These are phyloP conservation scores for Gambusia yucatana DNA, from an alignment of 2,797 vertebrate genomes.

Conservation along the genomic window DNA sequence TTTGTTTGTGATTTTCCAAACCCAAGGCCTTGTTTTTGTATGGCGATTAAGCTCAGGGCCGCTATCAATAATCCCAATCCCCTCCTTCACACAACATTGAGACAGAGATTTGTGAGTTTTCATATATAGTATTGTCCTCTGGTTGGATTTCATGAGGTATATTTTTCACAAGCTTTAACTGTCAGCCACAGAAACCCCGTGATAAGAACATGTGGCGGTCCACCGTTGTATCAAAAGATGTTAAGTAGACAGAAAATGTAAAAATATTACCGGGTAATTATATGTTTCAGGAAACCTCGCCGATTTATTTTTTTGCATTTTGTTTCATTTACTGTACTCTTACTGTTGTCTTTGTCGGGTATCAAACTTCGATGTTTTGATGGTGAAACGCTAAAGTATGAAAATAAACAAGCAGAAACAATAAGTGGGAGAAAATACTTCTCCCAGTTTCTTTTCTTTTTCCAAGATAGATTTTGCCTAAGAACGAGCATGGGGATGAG, in stretches of 20 bases:
- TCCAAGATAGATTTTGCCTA: not conserved
- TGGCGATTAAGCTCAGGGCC: conserved; percentile 45
- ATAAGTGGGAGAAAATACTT: not conserved
- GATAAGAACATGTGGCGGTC: conserved; percentile 38
- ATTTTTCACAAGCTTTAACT: conserved; percentile 42
- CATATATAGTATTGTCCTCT: conserved; percentile 54
- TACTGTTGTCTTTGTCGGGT: not conserved
- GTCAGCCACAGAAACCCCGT: conserved; percentile 34
- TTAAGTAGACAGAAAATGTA: too few relatives aligned
- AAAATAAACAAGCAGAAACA: not conserved
- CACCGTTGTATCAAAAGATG: too few relatives aligned
- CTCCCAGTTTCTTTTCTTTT: not conserved
- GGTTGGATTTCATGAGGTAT: conserved; percentile 54
- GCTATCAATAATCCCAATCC: conserved; percentile 52
- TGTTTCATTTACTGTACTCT: not conserved
- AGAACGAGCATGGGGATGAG: not conserved
- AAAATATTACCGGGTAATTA: too few relatives aligned
- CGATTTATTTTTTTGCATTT: not conserved
- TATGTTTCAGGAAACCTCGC: too few relatives aligned
- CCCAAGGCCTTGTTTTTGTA: conserved; percentile 36
- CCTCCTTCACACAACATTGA: conserved; percentile 21
- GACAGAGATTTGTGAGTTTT: conserved; percentile 34
- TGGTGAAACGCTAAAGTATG: not conserved
- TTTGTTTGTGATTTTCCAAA: conserved; percentile 23
- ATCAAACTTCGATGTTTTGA: not conserved